These are phyloP conservation scores for Thymelicus acteon DNA, from an alignment of 2,888 invertebrate genomes.

Conservation along the genomic window DNA sequence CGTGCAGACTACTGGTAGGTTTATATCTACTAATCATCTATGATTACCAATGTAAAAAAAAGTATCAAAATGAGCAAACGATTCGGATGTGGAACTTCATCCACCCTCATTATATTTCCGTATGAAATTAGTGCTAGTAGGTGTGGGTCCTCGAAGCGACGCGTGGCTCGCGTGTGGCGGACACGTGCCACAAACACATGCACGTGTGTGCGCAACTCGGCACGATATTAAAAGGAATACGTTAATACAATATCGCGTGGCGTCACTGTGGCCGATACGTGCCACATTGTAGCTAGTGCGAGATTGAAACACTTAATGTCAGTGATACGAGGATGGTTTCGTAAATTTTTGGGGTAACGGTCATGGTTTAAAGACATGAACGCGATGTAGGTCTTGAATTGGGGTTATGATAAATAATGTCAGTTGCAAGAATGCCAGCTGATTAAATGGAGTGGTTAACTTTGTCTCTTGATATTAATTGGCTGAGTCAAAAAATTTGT, in stretches of 20 bases:
- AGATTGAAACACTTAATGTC: conserved; percentile 75
- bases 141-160: conserved; percentile 60
- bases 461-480: too few species aligned
- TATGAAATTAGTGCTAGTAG: conserved; percentile 56
- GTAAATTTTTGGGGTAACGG: background rate
- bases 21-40: too few species aligned
- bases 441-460: too few species aligned
- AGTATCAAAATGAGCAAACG: conserved; percentile 65
- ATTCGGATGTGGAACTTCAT: conserved; percentile 49
- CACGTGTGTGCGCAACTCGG: conserved; percentile 69
- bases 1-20: too few species aligned
- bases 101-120: conserved; percentile 53
- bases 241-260: conserved; percentile 52
- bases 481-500: too few species aligned
- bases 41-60: conserved; percentile 14
- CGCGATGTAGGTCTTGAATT: background rate
- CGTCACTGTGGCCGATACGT: conserved; percentile 53
- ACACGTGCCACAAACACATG: conserved; percentile 61
- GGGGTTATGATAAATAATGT: too few species aligned
- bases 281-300: conserved; percentile 61
- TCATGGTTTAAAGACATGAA: background rate
- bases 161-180: conserved; percentile 52
- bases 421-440: too few species aligned
- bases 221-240: conserved; percentile 74
- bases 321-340: conserved; percentile 46